phyloP scores from a whole-genome alignment of 2,888 invertebrate genomes.

The Ornithoptera alexandrae region DNA sequence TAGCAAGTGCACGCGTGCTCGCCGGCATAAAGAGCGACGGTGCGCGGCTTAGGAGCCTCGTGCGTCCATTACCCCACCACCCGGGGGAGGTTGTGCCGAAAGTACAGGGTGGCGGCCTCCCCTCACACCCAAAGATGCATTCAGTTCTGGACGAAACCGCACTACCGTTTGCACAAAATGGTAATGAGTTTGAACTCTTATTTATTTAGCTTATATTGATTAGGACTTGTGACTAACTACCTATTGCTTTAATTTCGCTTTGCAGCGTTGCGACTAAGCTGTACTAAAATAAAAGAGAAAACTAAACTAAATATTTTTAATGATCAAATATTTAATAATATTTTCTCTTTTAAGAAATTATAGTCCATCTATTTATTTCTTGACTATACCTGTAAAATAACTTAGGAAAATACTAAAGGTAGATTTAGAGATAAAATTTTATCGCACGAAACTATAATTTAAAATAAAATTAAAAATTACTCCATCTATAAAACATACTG shows the following conservation, averaged over 20 bases:
- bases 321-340: too few relatives aligned
- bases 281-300: background rate
- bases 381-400: too few relatives aligned
- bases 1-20: constrained; percentile 76
- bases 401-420: too few relatives aligned
- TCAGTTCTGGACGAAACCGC: constrained; percentile 75
- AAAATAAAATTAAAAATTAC: too few relatives aligned
- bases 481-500: too few relatives aligned
- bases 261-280: background rate
- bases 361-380: too few relatives aligned
- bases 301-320: too few relatives aligned
- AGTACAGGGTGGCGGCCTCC: constrained; percentile 54
- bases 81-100: constrained; percentile 37
- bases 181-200: constrained; percentile 71
- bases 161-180: constrained; percentile 62
- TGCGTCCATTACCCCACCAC: constrained; percentile 74
- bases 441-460: too few relatives aligned
- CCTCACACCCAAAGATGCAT: constrained; percentile 76
- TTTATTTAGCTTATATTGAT: constrained; percentile 37
- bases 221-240: background rate
- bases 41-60: constrained; percentile 70
- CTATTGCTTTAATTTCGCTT: background rate
- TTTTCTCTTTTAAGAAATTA: too few relatives aligned
- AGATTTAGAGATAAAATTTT: too few relatives aligned
- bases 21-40: constrained; percentile 72